Base-by-base conservation (phyloP, 2,888 invertebrate genomes). In the Idaea aversata region DNA sequence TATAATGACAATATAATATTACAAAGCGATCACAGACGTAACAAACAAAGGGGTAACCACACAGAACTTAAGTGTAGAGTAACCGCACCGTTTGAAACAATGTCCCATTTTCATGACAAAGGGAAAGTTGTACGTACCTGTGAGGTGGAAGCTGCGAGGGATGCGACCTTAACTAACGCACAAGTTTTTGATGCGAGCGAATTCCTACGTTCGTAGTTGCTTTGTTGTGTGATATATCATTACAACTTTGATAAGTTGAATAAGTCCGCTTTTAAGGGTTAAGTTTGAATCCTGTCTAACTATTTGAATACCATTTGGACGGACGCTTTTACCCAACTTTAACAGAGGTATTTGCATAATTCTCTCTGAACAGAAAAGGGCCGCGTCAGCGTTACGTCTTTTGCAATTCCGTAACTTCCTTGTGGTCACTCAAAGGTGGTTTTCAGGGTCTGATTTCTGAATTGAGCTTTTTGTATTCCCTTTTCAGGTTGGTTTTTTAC, bases 21-120 rank as follows among this genome's bases (percentile, higher is more conserved):
- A 59, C 59, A 64, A 60, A 61, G 64, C 61, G 61, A 63, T 62
- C 65, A 65, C 57, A 62, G 65, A 65, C 62, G 69, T 57, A 67
- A 67, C 63, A 59, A 59, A 57, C 62, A 60, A 34, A 61, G 62
- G 65, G 66, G 66, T 72, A 64, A 70, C 69, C 70, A 64, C 67
- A 65, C 59, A 66, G 71, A 73, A 72, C 69, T 71, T 71, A 72
- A 73, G 73, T 69, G 68, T 71, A 73, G 65, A 73, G 65, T 71
- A 68, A 75, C 71, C 70, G 63, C 65, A 75, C 71, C 74, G 66
- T 70, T 64, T 16, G 64, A 69, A 78, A 77, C 76, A 75, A 76
- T 76, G 75, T 76, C 73, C 62, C 62, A 63, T 63, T 63, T 63
- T 66, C 64, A 65, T 67, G 62, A 65, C 64, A 65, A 69, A 67